Base-by-base conservation (phyloP, 2,888 invertebrate species). In the Brassicogethes aeneus region DNA sequence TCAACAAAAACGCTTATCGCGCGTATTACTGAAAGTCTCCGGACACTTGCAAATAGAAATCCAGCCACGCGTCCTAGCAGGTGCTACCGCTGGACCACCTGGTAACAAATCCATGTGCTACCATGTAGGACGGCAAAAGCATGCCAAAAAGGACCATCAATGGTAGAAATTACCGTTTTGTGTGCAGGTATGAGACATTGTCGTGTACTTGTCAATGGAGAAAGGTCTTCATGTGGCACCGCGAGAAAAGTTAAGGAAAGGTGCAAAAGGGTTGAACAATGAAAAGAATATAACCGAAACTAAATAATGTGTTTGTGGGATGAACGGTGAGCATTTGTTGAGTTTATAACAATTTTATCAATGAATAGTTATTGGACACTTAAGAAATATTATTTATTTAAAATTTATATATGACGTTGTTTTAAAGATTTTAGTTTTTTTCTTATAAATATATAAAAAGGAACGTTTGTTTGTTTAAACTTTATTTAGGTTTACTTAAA, bases 11-110 rank as follows among this genome's bases (percentile, higher is more conserved):
- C 23, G 23, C 23, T 23, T 23, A 23, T 23, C 5, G 23, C 23
- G 23, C 23, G 23, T 5, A 7, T 7, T 5, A 23, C 23, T 10
- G 23, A n/a, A n/a, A n/a, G n/a, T n/a, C n/a, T n/a, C n/a, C n/a
- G 5, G 23, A 23, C 10, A 5, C 23, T 23, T 23, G 23, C 23
- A 23, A 23, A 23, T 23, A 23, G 23, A 23, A 23, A 23, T 23
- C 10, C 23, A 45, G 53, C 49, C 52, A 53, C 53, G 53, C 53
- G 53, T 51, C 50, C n/a, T 36, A 46, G 45, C 52, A 51, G 52
- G 50, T 52, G 49, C 34, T 38, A 32, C 35, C 12, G 23, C 34
- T 15, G 39, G 51, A 53, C 53, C 53, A 53, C 53, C 53, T 53
- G 52, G 48, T 42, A 23, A 7, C 5, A 23, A 7, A 23, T 23